Conservation (phyloP, 2,113 vertebrate genomes). For the Saiga tatarica region DNA sequence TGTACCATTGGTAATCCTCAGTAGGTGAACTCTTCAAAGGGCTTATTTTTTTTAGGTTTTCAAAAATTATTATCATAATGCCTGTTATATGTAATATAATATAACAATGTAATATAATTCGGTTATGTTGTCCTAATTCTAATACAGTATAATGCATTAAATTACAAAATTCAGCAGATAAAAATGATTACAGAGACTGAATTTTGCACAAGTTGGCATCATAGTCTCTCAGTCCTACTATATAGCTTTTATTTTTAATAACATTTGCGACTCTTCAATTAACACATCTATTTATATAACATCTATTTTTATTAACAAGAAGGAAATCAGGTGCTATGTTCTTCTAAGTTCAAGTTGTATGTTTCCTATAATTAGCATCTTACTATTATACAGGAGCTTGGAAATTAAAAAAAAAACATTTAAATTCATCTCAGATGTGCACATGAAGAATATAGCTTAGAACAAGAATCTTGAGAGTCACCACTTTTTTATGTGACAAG, state of each 20-base stretch:
- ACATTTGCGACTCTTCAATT: not conserved
- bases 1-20: not conserved
- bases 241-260: slow-evolving; percentile 7
- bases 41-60: not conserved
- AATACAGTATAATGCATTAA: not conserved
- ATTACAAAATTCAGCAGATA: not conserved
- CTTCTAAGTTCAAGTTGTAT: not conserved
- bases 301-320: not conserved
- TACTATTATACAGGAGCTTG: not conserved
- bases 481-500: not conserved
- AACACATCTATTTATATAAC: not conserved
- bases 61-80: not conserved
- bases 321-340: not conserved
- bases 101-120: not conserved
- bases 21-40: not conserved
- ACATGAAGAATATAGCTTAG: not conserved
- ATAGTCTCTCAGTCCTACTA: not conserved
- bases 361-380: not conserved
- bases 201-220: not conserved
- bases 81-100: not conserved
- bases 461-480: not conserved
- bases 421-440: not conserved
- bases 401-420: not conserved
- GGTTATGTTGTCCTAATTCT: not conserved
- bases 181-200: not conserved